Conservation (phyloP, 1,140 invertebrate genomes). For the Heliconius hermathena region DNA sequence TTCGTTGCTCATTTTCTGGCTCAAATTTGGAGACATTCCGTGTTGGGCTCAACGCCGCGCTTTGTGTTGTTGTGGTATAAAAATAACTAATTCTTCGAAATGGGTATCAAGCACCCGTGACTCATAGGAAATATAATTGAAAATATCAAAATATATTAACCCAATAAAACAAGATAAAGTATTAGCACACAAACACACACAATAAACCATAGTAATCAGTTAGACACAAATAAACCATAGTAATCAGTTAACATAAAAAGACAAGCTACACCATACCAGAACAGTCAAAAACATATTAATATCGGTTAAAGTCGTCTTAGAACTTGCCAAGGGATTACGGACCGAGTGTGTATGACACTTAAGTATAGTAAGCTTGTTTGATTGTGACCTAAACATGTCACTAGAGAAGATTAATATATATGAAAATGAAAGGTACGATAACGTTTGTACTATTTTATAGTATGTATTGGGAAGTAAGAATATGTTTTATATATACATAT, state of each 20-base stretch:
- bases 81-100: no score
- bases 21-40: no score
- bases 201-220: no score
- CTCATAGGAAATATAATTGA: no score
- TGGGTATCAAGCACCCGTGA: no score
- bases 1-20: no score
- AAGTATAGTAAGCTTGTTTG: background rate
- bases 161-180: no score
- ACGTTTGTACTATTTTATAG: background rate
- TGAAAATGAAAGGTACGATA: background rate
- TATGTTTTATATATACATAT: no score
- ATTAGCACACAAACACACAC: background rate
- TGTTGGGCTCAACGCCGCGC: no score
- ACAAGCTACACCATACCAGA: conserved; percentile 3
- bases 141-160: no score
- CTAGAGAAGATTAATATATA: background rate
- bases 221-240: background rate
- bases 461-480: background rate
- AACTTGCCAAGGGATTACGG: background rate
- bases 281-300: conserved; percentile 7
- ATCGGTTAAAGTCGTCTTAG: background rate
- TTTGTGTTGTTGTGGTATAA: no score
- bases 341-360: background rate
- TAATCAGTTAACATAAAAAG: background rate
- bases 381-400: conserved; percentile 1